Percentiles rank a stretch among this genome's conserved stretches.
phyloP scores from a whole-genome alignment of 2,888 invertebrate species.

The Urechis unicinctus region DNA sequence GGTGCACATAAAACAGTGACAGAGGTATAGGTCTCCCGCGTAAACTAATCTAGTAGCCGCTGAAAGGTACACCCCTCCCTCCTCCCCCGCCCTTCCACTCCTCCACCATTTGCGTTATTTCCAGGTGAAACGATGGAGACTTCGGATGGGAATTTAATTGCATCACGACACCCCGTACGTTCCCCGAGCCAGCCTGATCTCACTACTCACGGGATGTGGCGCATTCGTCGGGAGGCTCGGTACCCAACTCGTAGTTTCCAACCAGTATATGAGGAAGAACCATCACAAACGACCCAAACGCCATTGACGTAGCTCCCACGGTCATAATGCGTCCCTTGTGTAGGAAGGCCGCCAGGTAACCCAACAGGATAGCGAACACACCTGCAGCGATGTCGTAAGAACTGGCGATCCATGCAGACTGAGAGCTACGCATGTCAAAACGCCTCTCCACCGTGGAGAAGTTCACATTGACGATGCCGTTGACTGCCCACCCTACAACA shows the following conservation, averaged over 20 bases:
- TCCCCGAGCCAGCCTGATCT: too few species aligned
- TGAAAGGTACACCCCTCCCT: too few species aligned
- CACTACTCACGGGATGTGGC: too few species aligned
- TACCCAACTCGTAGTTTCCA: not conserved
- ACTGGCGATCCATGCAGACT: constrained; percentile 28
- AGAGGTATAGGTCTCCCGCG: too few species aligned
- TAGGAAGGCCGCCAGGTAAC: not conserved
- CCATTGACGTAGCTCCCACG: not conserved
- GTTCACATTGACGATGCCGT: constrained; percentile 44
- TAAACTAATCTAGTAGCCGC: too few species aligned
- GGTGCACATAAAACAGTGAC: not conserved
- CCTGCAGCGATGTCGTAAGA: not conserved
- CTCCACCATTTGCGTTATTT: too few species aligned
- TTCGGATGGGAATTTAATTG: too few species aligned
- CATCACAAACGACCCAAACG: not conserved
- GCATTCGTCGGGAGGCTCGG: not conserved
- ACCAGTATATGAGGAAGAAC: not conserved
- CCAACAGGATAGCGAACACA: not conserved
- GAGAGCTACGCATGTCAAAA: constrained; percentile 35
- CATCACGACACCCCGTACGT: not conserved
- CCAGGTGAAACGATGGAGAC: too few species aligned
- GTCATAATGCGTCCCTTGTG: not conserved
- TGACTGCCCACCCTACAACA: constrained; percentile 41
- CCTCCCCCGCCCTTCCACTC: too few species aligned
- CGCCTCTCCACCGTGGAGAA: constrained; percentile 37